Base-by-base conservation (phyloP, 2,797 vertebrate species). In the Basileuterus tristriatus region DNA sequence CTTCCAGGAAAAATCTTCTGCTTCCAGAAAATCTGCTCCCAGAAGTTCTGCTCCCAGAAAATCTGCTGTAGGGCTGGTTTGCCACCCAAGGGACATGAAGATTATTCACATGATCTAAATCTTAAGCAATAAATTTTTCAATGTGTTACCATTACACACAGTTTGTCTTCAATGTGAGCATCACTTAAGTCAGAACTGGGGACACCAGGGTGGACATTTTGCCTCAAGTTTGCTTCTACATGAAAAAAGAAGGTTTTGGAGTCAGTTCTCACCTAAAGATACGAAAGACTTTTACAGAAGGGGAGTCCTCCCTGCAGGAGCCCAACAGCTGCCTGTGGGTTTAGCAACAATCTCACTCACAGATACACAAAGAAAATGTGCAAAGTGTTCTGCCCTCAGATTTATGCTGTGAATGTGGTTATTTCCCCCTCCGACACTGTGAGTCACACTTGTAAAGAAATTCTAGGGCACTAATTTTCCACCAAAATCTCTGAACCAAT, bases 131-230 rank as follows among this genome's bases (percentile, higher is more conserved):
- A 59, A 24, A 5, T 46, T 37, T 60, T 68, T 59, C 55, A 4
- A 1, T 13, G 8, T 23, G 3, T 16, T 21, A 41, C 53, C 16
- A 32, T 58, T 15, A 5, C 2, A 5, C 14, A 1, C 2, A 3
- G 23, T 18, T 88, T 15, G 1, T 39, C 34, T 49, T 46, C 56
- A 62, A 3, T 2, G 26, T 23, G 18, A 34, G 39, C 37, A 36
- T 41, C 64, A 19, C 60, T 39, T 12, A 21, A 78, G 60, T 23
- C 24, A 55, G 36, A 78, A 16, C 18, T 34, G 62, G 29, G 71
- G 71, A 65, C 55, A 34, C 21, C n/a, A 13, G 52, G 21, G 23
- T 9, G 27, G 39, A 29, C 17, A 30, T 21, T 83, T 47, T 74
- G 60, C 74, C 52, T 47, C 32, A 20, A 15, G 47, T 49, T 72